A percentile compares a stretch with the other conserved stretches of the same genome.
phyloP scores from a whole-genome alignment of 1,140 invertebrate genomes.

The Lucilia sericata region DNA sequence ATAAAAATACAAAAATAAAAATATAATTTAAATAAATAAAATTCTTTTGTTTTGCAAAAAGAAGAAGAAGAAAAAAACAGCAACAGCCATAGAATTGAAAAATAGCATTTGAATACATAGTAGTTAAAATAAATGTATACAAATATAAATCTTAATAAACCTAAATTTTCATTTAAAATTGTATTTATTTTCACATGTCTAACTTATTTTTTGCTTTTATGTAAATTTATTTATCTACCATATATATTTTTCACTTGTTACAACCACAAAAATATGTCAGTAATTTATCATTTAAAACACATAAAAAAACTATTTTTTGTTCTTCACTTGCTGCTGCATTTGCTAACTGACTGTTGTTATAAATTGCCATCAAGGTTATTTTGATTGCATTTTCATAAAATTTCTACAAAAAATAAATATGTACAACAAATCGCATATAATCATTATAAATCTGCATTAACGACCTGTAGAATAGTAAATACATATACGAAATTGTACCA shows the following conservation, averaged over 20 bases:
- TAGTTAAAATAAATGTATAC: background rate
- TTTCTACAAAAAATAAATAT: background rate
- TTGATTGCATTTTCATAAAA: conserved; percentile 27
- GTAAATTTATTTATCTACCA: background rate
- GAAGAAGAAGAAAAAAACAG: background rate
- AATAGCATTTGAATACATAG: background rate
- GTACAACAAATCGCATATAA: background rate
- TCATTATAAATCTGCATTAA: conserved; percentile 35
- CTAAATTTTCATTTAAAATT: conserved; percentile 10
- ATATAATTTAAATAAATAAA: background rate
- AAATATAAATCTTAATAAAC: conserved; percentile 31
- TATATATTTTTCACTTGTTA: background rate
- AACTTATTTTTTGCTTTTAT: background rate
- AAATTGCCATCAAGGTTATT: conserved; percentile 37
- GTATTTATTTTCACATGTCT: background rate
- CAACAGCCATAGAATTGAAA: background rate
- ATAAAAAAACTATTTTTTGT: background rate
- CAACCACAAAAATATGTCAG: background rate
- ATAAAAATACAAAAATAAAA: background rate
- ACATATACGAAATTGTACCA: background rate
- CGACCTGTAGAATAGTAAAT: background rate
- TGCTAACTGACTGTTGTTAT: background rate
- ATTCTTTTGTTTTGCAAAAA: background rate
- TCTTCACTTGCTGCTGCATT: too few relatives aligned
- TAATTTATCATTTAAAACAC: background rate